Evolutionary conservation across 1,140 invertebrate species (phyloP).

Genomic region (Daktulosphaira vitifoliae): DNA sequence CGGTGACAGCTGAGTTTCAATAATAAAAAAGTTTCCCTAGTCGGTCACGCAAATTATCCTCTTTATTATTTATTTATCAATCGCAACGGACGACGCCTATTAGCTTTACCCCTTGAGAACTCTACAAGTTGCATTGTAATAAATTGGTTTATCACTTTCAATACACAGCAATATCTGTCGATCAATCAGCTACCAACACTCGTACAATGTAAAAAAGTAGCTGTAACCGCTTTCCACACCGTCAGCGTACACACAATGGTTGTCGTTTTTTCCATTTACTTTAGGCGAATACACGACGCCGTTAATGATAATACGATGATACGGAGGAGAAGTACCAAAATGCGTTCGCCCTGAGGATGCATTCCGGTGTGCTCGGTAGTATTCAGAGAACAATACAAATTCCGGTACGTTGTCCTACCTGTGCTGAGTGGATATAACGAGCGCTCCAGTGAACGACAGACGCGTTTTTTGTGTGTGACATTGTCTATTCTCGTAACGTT

Average conservation of each 20-base stretch:
- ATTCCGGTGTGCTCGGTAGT: conserved; percentile 2
- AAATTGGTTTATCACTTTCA: conserved; percentile 2
- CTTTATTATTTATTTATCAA: too few species aligned
- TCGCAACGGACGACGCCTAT: neutral
- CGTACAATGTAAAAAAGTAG: neutral
- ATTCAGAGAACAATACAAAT: conserved; percentile 24
- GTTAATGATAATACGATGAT: too few species aligned
- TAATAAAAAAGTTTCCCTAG: neutral
- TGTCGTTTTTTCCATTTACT: too few species aligned
- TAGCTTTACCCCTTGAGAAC: neutral
- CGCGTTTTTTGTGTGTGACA: conserved; percentile 16
- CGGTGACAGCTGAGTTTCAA: too few species aligned
- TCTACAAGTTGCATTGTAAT: conserved; percentile 2
- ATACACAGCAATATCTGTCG: too few species aligned
- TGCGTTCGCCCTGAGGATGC: neutral
- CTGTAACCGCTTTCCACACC: neutral
- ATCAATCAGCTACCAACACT: too few species aligned
- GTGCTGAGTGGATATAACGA: neutral
- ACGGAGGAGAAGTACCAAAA: neutral
- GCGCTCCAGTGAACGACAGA: neutral
- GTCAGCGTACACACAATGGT: too few species aligned
- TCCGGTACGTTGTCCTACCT: conserved; percentile 15
- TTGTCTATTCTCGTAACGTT: conserved; percentile 22
- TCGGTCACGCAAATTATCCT: neutral
- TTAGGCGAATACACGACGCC: too few species aligned